Percentiles rank a stretch among this genome's conserved stretches.
These are phyloP conservation scores for Amniataba percoides DNA, from an alignment of 2,797 vertebrate genomes.

Conservation along the genomic window DNA sequence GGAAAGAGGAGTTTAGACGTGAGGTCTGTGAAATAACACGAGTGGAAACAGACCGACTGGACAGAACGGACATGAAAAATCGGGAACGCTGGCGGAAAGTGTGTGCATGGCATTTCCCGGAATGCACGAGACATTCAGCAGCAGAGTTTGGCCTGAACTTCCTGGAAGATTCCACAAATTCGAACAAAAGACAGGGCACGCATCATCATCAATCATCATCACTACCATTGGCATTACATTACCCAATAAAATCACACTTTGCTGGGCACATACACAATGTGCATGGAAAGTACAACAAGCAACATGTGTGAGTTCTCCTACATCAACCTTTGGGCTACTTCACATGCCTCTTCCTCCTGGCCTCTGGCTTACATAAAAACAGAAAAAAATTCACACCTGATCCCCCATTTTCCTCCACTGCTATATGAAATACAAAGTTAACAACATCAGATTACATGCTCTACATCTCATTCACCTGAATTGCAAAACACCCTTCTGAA, in stretches of 20 bases:
- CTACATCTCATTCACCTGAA: constrained; percentile 69
- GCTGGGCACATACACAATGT: constrained; percentile 10
- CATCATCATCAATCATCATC: constrained; percentile 19
- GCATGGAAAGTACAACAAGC: constrained; percentile 26
- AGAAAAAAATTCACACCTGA: constrained; percentile 52
- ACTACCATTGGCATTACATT: constrained; percentile 4
- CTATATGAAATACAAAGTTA: neutral
- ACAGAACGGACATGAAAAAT: constrained; percentile 14
- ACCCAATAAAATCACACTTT: neutral
- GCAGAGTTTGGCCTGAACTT: constrained; percentile 11
- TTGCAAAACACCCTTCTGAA: constrained; percentile 37
- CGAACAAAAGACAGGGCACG: constrained; percentile 28
- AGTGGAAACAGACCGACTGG: neutral
- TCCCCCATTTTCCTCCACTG: constrained; percentile 26
- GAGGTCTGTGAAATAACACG: neutral
- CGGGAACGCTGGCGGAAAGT: neutral
- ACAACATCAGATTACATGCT: constrained; percentile 68
- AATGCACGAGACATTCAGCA: constrained; percentile 27
- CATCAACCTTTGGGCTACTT: constrained; percentile 13
- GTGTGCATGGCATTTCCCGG: constrained; percentile 24
- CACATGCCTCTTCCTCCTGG: constrained; percentile 6
- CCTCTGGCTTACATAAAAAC: constrained; percentile 25
- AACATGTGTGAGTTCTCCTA: neutral
- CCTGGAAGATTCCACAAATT: constrained; percentile 22
- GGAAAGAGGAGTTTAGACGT: neutral